These are phyloP conservation scores for Tapera naevia DNA, from an alignment of 2,797 vertebrate species.

Conservation along the genomic window DNA sequence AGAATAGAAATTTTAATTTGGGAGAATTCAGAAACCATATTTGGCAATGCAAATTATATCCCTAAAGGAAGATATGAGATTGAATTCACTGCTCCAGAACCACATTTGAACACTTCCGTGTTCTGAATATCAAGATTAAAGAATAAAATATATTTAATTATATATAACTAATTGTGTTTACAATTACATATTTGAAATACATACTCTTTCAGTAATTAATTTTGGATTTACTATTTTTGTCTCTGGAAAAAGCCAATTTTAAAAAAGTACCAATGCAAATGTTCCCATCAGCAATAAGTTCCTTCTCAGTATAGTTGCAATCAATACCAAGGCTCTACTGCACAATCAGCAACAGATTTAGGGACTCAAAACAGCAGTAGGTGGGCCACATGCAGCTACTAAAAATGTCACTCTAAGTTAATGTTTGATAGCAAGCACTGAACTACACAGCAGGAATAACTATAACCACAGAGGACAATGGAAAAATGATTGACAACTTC, in stretches of 20 bases:
- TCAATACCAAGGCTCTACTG: neutral
- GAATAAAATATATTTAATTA: slow-evolving; percentile 17
- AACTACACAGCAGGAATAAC: neutral
- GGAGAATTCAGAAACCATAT: slow-evolving; percentile 53
- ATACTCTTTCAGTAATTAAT: neutral
- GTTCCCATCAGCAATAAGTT: neutral
- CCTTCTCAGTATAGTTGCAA: neutral
- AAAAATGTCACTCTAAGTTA: slow-evolving; percentile 13
- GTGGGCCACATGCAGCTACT: slow-evolving; percentile 5
- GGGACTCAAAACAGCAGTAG: slow-evolving; percentile 22
- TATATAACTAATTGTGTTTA: neutral
- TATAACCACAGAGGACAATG: neutral
- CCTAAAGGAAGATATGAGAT: slow-evolving; percentile 29
- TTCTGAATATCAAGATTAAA: slow-evolving; percentile 47
- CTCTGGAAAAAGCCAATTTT: neutral
- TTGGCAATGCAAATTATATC: slow-evolving; percentile 36
- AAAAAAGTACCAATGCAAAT: neutral
- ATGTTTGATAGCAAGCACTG: slow-evolving; percentile 9
- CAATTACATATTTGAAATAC: neutral
- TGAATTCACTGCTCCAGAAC: slow-evolving; percentile 33
- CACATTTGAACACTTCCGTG: neutral
- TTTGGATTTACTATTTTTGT: neutral
- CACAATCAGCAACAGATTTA: slow-evolving; percentile 13
- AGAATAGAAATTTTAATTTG: slow-evolving; percentile 45
- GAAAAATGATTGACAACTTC: slow-evolving; percentile 28